Base-by-base conservation (phyloP, 2,113 vertebrate genomes). In the Grallaria varia region DNA sequence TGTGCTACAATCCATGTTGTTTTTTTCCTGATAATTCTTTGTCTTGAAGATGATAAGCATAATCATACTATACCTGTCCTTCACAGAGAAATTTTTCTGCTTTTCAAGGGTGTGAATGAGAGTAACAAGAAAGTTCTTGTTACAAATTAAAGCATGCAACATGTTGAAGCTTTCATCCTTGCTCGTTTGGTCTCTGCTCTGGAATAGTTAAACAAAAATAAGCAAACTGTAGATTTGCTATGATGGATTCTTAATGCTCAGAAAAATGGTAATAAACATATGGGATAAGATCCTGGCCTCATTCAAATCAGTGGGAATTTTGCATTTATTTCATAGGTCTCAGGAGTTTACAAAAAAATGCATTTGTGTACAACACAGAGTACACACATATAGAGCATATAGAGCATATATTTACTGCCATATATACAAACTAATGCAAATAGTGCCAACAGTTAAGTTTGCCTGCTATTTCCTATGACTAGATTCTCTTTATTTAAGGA, bases 71-170 rank as follows among this genome's bases (percentile, higher is more conserved):
- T 98, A 98, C 98, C 98, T 98, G 96, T 98, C 98, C 93, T 98
- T 98, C 84, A 98, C 97, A 39, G 98, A 97, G 96, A 98, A 98
- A 94, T 97, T 98, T 94, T 98, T 98, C 97, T 98, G 98, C 88
- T 98, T 98, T 97, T 98, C 98, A 78, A 98, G 97, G 68, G 97
- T 98, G 82, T 98, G 98, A 96, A 98, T 98, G 90, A 98, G 96
- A 60, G 97, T 97, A 72, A 98, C 97, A 90, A 98, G 98, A 96
- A 98, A 98, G 88, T 96, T 97, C 96, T 98, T 98, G 94, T 98
- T 98, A 96, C 98, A 98, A 96, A 98, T 98, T 23, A 98, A 97
- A 89, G 97, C 96, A 89, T 97, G 98, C 96, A 98, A 93, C 73
- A 96, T 97, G 67, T 95, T 96, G 96, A 98, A 97, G 78, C 97